Evolutionary conservation across 2,888 invertebrate genomes (phyloP), one percentile per base, ranked within the genome.

Genomic region (Ophraella communa): DNA sequence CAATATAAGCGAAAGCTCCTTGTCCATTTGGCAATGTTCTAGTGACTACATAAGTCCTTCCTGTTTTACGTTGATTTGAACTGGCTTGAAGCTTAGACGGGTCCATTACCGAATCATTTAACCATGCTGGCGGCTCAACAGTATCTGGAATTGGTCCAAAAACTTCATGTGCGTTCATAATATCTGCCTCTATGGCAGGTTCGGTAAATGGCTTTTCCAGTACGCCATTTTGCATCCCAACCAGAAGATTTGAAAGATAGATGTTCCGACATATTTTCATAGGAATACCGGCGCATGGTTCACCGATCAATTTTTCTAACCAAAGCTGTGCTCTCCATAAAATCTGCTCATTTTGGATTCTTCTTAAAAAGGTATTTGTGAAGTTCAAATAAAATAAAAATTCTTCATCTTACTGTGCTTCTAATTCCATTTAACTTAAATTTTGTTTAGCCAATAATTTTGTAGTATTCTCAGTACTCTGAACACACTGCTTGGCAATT

Each of bases 31-130:
- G 83, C 61, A 84, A 73, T 3, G 79, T 78, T 63, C 83, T 76
- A 4, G 84, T 83, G 3, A 84, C 84, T n/a, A 84, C 75, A 73
- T 84, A 84, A 1, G 83, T 84, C 65, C 84, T 74, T 33, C 83
- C 84, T 55, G 74, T 71, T 51, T 74, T 78, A 14, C 78, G 76
- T 3, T 67, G 65, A 3, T 66, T 59, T 2, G 53, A 51, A 3
- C 35, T 44, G 3, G 14, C 14, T 3, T 47, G 51, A 5, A 72
- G 71, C 5, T 64, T 72, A 52, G 67, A 65, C 2, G 71, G 49
- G 4, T 67, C 64, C 21, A 68, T 72, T 7, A 74, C 73, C 3
- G 71, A 71, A 30, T 82, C 81, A 49, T 78, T 71, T 24, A 82
- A 65, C 82, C 82, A 82, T 1, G 66, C 75, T 8, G 81, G 80